Base-by-base conservation (phyloP, 2,113 vertebrate genomes). In the Trogon melanurus region DNA sequence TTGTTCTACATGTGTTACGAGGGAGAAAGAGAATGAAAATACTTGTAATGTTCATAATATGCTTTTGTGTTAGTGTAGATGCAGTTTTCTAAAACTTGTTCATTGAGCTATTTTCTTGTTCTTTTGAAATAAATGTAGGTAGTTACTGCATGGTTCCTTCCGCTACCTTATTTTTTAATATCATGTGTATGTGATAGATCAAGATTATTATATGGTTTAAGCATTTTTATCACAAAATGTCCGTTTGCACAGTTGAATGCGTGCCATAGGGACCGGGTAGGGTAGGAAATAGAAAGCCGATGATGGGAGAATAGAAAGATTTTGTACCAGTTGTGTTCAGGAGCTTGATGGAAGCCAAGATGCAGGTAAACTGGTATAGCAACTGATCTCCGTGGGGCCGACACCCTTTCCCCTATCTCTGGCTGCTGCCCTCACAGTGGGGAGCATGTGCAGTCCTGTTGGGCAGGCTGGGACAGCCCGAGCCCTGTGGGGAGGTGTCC, bases 251-350 rank as follows among this genome's bases (percentile, higher is more conserved):
- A 3, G 36, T 36, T 53, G 51, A 66, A 26, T 16, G 9, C 17
- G 1, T 5, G 22, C 34, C 0, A 0, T 18, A 51, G 53, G 47
- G 56, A 56, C 38, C 0, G 6, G 21, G n/a, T 26, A 19, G 16
- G 38, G 14, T 65, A 48, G 61, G 56, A 84, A 84, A 44, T 10
- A 45, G 60, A 67, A 79, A 36, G 72, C 21, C 2, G 16, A 50
- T 44, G 26, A 6, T 32, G 78, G 72, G 25, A 36, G 54, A 57
- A 56, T 30, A 48, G 61, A 58, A 67, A 54, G 32, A 14, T 60
- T 89, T 85, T 60, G 67, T 74, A 72, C 64, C 54, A 18, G 45
- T 45, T 93, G 26, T 44, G 36, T 67, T 75, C 0, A 0, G 6
- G 27, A 94, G 62, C 51, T n/a, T 23, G 66, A 73, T 92, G 89